Conservation (phyloP, 2,797 vertebrate genomes). For the Australoheros facetus region DNA sequence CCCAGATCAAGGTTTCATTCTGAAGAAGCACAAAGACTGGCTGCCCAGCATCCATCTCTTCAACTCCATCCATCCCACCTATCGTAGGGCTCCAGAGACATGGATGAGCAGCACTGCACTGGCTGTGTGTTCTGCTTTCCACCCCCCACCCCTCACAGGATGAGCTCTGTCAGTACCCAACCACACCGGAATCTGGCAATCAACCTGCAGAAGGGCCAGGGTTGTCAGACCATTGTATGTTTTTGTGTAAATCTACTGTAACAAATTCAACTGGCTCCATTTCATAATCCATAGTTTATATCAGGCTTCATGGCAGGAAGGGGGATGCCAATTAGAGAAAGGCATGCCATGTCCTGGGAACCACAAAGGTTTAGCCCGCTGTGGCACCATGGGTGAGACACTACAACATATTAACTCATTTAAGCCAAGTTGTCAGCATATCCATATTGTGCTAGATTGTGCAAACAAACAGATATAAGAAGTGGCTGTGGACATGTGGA, state of each 20-base stretch:
- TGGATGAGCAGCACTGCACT: constrained; percentile 2
- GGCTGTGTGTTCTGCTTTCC: constrained; percentile 16
- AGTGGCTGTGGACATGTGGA: constrained; percentile 40
- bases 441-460: constrained; percentile 38
- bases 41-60: constrained; percentile 51
- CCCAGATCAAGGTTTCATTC: constrained; percentile 66
- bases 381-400: constrained; percentile 19
- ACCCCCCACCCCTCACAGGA: constrained; percentile 9
- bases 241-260: constrained; percentile 11
- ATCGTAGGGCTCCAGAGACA: constrained; percentile 44
- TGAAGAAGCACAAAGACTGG: constrained; percentile 58
- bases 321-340: constrained; percentile 47
- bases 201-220: constrained; percentile 16
- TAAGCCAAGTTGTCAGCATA: constrained; percentile 25
- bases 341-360: constrained; percentile 27
- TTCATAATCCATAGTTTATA: constrained; percentile 38
- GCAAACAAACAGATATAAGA: constrained; percentile 49
- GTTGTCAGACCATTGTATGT: constrained; percentile 1
- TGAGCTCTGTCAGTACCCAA: constrained; percentile 29
- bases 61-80: constrained; percentile 43
- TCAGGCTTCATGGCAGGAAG: constrained; percentile 25
- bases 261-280: constrained; percentile 33
- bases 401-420: constrained; percentile 24
- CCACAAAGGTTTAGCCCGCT: constrained; percentile 5
- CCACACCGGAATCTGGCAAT: constrained; percentile 45